Percentiles rank a stretch among this genome's conserved stretches.
Evolutionary conservation across 2,888 invertebrate species (phyloP).

Genomic region (Megastigmus dorsalis): DNA sequence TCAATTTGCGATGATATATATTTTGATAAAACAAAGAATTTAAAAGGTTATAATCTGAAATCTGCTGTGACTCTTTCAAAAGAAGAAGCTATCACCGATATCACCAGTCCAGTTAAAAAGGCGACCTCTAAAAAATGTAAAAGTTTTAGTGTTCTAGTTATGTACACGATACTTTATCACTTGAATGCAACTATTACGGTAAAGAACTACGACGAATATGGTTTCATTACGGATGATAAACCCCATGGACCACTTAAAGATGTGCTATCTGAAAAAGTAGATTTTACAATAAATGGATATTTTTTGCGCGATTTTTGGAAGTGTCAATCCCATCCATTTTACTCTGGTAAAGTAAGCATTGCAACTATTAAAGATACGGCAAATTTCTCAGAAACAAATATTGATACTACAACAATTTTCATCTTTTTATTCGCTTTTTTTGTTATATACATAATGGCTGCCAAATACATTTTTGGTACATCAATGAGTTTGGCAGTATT

Average conservation of each 20-base stretch:
- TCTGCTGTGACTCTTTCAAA: neutral
- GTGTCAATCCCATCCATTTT: neutral
- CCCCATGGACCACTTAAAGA: neutral
- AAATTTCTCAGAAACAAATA: neutral
- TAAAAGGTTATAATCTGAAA: neutral
- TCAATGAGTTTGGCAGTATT: neutral
- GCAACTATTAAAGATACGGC: neutral
- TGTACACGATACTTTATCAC: neutral
- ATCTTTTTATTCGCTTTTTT: neutral
- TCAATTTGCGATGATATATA: neutral
- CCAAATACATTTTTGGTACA: neutral
- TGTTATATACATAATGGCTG: neutral
- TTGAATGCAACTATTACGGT: neutral
- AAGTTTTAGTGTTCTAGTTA: no score
- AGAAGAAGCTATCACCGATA: neutral
- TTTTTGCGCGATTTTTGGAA: neutral
- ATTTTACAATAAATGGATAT: neutral
- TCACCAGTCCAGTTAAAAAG: neutral
- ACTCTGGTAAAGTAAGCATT: neutral
- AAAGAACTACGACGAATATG: neutral
- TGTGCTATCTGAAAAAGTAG: neutral
- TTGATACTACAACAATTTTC: neutral
- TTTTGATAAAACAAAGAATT: neutral
- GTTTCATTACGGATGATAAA: neutral
- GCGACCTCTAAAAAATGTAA: neutral